A percentile compares a stretch with the other conserved stretches of the same genome.
Conservation (phyloP, 2,113 vertebrate genomes). For the Natator depressus region DNA sequence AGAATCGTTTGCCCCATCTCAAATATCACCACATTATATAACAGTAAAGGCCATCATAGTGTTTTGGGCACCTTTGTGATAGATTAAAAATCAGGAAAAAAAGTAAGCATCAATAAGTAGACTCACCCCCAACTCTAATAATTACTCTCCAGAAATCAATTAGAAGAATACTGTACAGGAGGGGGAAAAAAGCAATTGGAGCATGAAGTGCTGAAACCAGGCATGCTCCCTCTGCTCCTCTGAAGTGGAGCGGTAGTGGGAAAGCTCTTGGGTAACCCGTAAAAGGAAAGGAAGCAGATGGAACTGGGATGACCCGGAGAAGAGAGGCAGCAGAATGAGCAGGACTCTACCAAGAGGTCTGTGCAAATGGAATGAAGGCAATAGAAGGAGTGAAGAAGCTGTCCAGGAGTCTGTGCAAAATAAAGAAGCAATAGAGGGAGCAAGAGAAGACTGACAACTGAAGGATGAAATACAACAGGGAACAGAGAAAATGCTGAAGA, state of each 20-base stretch:
- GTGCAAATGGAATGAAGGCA: not conserved
- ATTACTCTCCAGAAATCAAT: conserved; percentile 38
- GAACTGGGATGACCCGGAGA: not conserved
- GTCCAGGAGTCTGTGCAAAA: accelerated
- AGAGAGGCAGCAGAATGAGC: accelerated
- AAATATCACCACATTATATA: not conserved
- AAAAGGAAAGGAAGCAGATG: not conserved
- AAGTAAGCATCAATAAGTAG: not conserved
- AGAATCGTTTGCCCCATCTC: not conserved
- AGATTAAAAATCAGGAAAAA: conserved; percentile 23
- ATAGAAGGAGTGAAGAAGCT: accelerated
- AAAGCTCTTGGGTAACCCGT: not conserved
- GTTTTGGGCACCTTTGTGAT: not conserved
- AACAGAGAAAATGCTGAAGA: not conserved
- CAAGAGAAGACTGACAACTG: accelerated
- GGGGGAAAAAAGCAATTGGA: accelerated
- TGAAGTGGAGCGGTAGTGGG: not conserved
- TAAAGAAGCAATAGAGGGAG: accelerated
- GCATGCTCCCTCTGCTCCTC: not conserved
- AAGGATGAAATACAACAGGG: not conserved
- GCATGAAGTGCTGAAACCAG: not conserved
- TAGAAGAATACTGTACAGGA: not conserved
- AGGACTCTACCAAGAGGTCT: not conserved
- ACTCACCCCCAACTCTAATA: not conserved
- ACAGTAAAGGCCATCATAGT: not conserved